Evolutionary conservation across 1,140 invertebrate species (phyloP).

Genomic region (Bombyx mandarina): DNA sequence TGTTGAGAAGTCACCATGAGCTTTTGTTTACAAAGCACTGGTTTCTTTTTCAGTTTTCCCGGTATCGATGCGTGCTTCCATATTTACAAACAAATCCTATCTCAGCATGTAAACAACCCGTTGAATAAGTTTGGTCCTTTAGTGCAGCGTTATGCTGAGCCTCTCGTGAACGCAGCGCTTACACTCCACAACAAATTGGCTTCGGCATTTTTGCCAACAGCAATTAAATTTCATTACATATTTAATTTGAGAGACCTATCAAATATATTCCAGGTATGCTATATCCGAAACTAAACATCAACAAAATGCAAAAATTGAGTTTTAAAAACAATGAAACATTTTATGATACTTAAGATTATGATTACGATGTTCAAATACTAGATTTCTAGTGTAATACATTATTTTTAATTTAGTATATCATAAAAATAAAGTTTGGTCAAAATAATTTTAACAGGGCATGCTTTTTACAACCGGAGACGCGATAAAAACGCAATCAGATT

Average conservation of each 20-base stretch:
- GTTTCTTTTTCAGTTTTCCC: slow-evolving; percentile 78
- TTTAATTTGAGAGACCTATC: slow-evolving; percentile 95
- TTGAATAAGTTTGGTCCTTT: slow-evolving; percentile 76
- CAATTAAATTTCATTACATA: slow-evolving; percentile 94
- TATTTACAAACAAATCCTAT: slow-evolving; percentile 88
- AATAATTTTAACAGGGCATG: slow-evolving; percentile 76
- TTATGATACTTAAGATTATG: too few relatives aligned
- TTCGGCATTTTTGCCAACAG: slow-evolving; percentile 88
- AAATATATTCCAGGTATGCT: slow-evolving; percentile 86
- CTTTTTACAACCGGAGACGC: slow-evolving; percentile 88
- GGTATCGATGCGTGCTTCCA: slow-evolving; percentile 83
- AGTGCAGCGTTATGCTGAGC: slow-evolving; percentile 74
- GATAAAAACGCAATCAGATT: slow-evolving; percentile 76
- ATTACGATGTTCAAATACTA: neutral
- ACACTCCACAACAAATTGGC: slow-evolving; percentile 84
- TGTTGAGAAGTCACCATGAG: neutral
- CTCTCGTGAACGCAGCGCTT: slow-evolving; percentile 81
- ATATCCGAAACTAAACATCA: neutral
- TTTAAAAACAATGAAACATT: too few relatives aligned
- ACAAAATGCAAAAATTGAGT: too few relatives aligned
- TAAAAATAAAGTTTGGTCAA: neutral
- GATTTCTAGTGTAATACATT: neutral
- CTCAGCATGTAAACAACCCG: slow-evolving; percentile 81
- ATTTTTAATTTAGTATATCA: neutral
- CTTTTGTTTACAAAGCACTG: neutral